Base-by-base conservation (phyloP, 2,888 invertebrate species). In the Melikaiella ostensackeni region DNA sequence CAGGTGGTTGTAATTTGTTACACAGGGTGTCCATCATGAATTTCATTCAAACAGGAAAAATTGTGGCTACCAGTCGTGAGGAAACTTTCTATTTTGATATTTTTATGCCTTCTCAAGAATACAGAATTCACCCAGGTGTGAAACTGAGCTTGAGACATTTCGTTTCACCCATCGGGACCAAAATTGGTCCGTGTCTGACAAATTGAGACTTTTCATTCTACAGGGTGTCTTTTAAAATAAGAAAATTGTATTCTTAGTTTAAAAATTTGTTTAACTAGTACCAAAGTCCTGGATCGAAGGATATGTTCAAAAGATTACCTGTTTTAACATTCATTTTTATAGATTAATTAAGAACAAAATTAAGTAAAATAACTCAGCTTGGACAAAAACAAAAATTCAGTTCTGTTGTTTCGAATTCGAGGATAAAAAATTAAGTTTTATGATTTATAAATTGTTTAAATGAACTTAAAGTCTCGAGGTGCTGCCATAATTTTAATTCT, bases 31-130 rank as follows among this genome's bases (percentile, higher is more conserved):
- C 46, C 46, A 46, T 46, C 50, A n/a, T n/a, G n/a, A 50, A 50
- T 50, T 50, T n/a, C n/a, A 50, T 50, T n/a, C 50, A 9, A 50
- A 50, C 2, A n/a, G 50, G n/a, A 50, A 50, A 50, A n/a, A 50
- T 50, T 50, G 8, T n/a, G 8, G 2, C 8, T 50, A n/a, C n/a
- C n/a, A n/a, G 2, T 50, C 8, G 50, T 8, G n/a, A 19, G 21
- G 64, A 66, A 70, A 87, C 87, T 86, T 87, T 87, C 85, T 86
- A 87, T 86, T 85, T 87, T 81, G 84, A 77, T 76, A 84, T 85
- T 86, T 87, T 86, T 84, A 81, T 59, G 21, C 35, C 35, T 42
- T n/a, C 24, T 11, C 42, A 21, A 33, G 21, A 13, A 35, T n/a
- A 57, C 13, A 74, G 35, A 30, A 74, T 55, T 16, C 21, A 9